Conservation (phyloP, 1,140 invertebrate genomes). For the Stegodyphus dumicola region DNA sequence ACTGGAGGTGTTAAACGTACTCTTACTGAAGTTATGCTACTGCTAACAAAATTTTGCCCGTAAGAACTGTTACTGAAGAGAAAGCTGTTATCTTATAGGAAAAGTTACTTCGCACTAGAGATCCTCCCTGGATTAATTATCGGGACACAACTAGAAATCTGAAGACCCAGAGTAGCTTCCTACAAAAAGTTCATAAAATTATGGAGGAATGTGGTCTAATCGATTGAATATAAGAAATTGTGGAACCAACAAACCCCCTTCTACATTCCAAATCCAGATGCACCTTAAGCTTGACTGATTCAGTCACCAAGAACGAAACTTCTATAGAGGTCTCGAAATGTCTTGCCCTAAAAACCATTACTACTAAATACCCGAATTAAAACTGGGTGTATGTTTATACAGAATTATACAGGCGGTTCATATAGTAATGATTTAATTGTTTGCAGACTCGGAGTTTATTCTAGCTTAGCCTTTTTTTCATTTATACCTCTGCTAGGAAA, state of each 20-base stretch:
- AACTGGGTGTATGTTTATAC: background rate
- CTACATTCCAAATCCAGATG: background rate
- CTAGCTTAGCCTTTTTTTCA: background rate
- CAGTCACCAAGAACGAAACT: background rate
- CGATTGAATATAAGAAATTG: background rate
- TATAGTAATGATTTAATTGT: background rate
- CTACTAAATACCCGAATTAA: background rate
- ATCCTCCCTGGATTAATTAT: conserved; percentile 9
- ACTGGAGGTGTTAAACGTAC: background rate
- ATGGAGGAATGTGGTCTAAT: background rate
- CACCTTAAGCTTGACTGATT: background rate
- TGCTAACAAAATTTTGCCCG: background rate
- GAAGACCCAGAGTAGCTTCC: background rate
- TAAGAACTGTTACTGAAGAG: conserved; percentile 14
- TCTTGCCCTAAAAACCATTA: background rate
- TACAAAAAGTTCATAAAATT: conserved; percentile 6
- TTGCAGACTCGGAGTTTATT: background rate
- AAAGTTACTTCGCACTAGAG: conserved; percentile 14
- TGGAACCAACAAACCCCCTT: background rate
- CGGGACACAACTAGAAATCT: background rate
- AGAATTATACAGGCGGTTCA: background rate
- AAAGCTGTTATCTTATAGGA: background rate
- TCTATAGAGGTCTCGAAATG: background rate
- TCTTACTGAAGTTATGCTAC: background rate
- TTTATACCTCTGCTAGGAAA: conserved; percentile 4